Percentiles rank a stretch among this genome's conserved stretches.
phyloP scores from a whole-genome alignment of 2,888 invertebrate species.

The Tipula helvola region DNA sequence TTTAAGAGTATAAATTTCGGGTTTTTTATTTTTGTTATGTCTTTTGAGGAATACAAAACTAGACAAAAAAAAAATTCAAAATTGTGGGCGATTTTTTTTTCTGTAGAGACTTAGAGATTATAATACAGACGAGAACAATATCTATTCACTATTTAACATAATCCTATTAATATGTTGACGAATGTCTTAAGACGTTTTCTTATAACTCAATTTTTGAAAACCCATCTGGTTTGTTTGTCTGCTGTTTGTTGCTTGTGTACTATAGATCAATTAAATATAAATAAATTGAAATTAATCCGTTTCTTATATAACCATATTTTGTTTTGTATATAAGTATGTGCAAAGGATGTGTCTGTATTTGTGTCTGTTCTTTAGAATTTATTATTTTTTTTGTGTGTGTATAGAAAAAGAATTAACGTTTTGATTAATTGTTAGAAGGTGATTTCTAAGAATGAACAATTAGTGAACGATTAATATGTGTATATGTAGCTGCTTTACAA shows the following conservation, averaged over 20 bases:
- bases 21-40: background rate
- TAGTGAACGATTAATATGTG: background rate
- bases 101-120: background rate
- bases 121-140: background rate
- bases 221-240: background rate
- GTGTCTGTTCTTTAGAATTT: background rate
- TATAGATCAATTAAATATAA: background rate
- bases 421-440: background rate
- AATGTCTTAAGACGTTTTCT: background rate
- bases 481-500: background rate
- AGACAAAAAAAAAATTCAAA: background rate
- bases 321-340: background rate
- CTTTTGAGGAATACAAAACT: background rate
- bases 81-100: background rate
- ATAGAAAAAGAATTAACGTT: background rate
- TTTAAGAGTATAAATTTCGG: background rate
- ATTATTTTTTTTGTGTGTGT: background rate
- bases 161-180: background rate
- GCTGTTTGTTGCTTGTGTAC: background rate
- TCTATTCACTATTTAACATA: background rate
- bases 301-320: background rate
- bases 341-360: background rate
- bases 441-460: background rate
- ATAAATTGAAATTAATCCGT: constrained; percentile 4
- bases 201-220: background rate